phyloP scores from a whole-genome alignment of 30 jellyfish, hydroid and myxozoan genomes.

The Aurelia sp. region DNA sequence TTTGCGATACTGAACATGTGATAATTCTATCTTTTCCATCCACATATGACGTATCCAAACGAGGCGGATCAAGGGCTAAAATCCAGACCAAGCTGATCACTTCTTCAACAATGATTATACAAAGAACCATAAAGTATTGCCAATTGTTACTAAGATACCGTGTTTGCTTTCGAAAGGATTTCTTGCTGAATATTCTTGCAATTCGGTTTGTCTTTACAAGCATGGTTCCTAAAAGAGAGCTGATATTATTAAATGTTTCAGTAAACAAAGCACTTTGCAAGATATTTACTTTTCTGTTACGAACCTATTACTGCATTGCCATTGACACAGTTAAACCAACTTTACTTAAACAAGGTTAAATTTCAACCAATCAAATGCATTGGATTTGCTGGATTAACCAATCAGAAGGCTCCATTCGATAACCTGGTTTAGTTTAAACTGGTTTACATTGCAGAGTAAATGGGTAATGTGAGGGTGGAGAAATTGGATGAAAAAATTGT shows the following conservation, averaged over 20 bases:
- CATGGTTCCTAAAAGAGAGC: conserved; percentile 70
- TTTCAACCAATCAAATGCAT: too few species aligned
- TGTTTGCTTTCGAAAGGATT: conserved; percentile 12
- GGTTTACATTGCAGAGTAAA: too few species aligned
- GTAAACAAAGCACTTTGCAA: background rate
- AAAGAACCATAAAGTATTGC: conserved; percentile 58
- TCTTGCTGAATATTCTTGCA: conserved; percentile 76
- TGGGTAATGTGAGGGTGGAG: too few species aligned
- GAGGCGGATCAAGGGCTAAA: conserved; percentile 66
- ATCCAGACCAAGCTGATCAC: conserved; percentile 77
- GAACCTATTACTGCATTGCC: too few species aligned
- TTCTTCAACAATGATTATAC: conserved; percentile 54
- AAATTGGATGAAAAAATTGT: too few species aligned
- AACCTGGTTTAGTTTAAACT: too few species aligned
- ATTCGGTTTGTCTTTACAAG: conserved; percentile 83
- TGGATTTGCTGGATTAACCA: too few species aligned
- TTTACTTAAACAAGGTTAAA: too few species aligned
- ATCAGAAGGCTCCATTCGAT: too few species aligned
- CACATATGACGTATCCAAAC: background rate
- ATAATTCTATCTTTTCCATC: conserved; percentile 8
- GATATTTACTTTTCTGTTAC: too few species aligned
- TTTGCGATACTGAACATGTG: conserved; percentile 32
- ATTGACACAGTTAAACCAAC: too few species aligned
- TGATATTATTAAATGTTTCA: background rate
- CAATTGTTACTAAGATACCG: conserved; percentile 53